A percentile compares a stretch with the other conserved stretches of the same genome.
Conservation (phyloP, 2,888 invertebrate genomes). For the Brachyopa scutellaris region DNA sequence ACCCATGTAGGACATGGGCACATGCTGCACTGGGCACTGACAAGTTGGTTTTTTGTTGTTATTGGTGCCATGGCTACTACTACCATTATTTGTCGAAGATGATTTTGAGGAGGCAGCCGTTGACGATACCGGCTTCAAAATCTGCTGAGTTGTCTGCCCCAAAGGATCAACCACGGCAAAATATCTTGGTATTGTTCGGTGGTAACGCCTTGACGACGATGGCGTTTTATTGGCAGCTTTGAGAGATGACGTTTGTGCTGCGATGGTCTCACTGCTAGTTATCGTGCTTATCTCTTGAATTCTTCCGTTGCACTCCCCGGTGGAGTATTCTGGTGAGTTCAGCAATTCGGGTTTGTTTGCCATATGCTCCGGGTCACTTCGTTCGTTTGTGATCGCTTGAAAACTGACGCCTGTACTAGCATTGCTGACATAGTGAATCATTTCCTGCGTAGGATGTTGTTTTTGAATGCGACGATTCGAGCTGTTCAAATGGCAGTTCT, state of each 20-base stretch:
- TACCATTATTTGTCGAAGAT: conserved; percentile 41
- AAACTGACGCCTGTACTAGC: conserved; percentile 57
- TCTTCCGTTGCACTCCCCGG: conserved; percentile 47
- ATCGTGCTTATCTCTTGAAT: conserved; percentile 70
- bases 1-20: conserved; percentile 82
- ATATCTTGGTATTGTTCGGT: conserved; percentile 82
- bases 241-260: conserved; percentile 63
- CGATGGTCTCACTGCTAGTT: conserved; percentile 61
- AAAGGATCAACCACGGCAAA: conserved; percentile 80
- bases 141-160: conserved; percentile 72
- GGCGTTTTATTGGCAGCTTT: conserved; percentile 77
- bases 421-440: conserved; percentile 76
- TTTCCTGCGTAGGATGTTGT: conserved; percentile 72
- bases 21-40: conserved; percentile 82
- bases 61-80: conserved; percentile 22
- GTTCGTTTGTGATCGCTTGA: conserved; percentile 56
- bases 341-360: conserved; percentile 50
- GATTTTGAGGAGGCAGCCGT: conserved; percentile 57
- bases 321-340: conserved; percentile 53
- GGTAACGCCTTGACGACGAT: conserved; percentile 80
- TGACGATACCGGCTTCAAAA: conserved; percentile 59
- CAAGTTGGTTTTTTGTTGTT: conserved; percentile 80
- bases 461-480: conserved; percentile 69
- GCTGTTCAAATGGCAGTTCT: conserved; percentile 79
- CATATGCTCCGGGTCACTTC: conserved; percentile 21